Conservation (phyloP, 1,140 invertebrate genomes). For the Saxidomus purpurata region DNA sequence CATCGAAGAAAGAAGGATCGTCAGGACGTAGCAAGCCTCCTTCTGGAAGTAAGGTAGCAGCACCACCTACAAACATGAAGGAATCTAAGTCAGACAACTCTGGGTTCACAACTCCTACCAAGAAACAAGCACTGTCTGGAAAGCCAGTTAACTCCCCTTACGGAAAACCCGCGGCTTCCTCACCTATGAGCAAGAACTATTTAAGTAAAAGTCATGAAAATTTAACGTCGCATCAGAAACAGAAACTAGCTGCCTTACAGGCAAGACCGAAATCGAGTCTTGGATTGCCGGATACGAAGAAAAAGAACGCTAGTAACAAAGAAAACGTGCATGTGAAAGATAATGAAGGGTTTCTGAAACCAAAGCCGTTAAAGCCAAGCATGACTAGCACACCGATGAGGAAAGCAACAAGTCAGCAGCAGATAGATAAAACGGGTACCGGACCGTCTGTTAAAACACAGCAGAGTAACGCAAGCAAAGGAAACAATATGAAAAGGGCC, state of each 20-base stretch:
- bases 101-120: constrained; percentile 65
- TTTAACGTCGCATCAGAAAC: constrained; percentile 79
- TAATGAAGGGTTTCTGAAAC: constrained; percentile 75
- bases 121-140: constrained; percentile 64
- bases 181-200: constrained; percentile 77
- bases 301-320: constrained; percentile 70
- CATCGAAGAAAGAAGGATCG: constrained; percentile 58
- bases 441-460: background rate
- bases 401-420: constrained; percentile 83
- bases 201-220: constrained; percentile 86
- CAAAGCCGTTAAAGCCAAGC: constrained; percentile 68
- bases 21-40: constrained; percentile 15
- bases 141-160: constrained; percentile 68
- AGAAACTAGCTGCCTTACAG: constrained; percentile 72
- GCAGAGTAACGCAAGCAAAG: constrained; percentile 63
- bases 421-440: constrained; percentile 79
- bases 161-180: constrained; percentile 27
- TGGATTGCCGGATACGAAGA: constrained; percentile 65
- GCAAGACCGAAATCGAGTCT: constrained; percentile 76
- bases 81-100: constrained; percentile 73
- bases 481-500: constrained; percentile 81
- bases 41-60: background rate
- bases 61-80: constrained; percentile 36
- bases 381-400: constrained; percentile 75
- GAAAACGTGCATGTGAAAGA: constrained; percentile 70